A percentile compares a stretch with the other conserved stretches of the same genome.
These are phyloP conservation scores for Pangasius djambal DNA, from an alignment of 2,797 vertebrate genomes.

Conservation along the genomic window DNA sequence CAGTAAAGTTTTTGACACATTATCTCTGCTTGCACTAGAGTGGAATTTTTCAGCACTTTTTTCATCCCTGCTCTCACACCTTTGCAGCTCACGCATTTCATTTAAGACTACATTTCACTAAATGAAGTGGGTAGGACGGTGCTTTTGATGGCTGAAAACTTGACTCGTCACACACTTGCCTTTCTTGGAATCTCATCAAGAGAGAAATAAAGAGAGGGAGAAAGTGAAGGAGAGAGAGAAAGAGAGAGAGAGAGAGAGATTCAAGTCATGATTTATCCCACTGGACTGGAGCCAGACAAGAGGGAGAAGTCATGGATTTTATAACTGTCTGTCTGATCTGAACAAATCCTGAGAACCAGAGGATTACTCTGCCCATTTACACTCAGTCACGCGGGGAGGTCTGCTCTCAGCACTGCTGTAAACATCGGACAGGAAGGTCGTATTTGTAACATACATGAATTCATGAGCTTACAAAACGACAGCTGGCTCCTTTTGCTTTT, in stretches of 20 bases:
- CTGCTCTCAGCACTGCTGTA: slow-evolving; percentile 14
- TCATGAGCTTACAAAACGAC: slow-evolving; percentile 27
- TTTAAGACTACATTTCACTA: neutral
- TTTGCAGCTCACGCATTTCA: slow-evolving; percentile 14
- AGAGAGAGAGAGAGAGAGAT: neutral
- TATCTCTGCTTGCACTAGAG: neutral
- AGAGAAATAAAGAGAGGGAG: neutral
- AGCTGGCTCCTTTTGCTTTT: slow-evolving; percentile 24
- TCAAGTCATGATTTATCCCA: slow-evolving; percentile 15
- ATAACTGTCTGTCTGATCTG: slow-evolving; percentile 35
- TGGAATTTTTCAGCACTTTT: neutral
- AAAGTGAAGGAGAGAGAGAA: neutral
- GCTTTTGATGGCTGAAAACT: slow-evolving; percentile 26
- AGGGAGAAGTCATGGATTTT: slow-evolving; percentile 11
- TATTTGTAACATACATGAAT: slow-evolving; percentile 34
- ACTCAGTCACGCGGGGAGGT: neutral
- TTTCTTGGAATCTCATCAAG: neutral
- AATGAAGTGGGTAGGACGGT: neutral
- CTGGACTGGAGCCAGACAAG: slow-evolving; percentile 4
- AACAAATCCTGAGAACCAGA: slow-evolving; percentile 12
- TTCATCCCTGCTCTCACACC: neutral
- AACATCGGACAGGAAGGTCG: slow-evolving; percentile 1
- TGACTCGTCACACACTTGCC: neutral
- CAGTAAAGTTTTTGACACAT: neutral
- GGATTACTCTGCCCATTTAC: slow-evolving; percentile 27